Evolutionary conservation across 2,797 vertebrate genomes (phyloP).

Genomic region (Bucorvus abyssinicus): DNA sequence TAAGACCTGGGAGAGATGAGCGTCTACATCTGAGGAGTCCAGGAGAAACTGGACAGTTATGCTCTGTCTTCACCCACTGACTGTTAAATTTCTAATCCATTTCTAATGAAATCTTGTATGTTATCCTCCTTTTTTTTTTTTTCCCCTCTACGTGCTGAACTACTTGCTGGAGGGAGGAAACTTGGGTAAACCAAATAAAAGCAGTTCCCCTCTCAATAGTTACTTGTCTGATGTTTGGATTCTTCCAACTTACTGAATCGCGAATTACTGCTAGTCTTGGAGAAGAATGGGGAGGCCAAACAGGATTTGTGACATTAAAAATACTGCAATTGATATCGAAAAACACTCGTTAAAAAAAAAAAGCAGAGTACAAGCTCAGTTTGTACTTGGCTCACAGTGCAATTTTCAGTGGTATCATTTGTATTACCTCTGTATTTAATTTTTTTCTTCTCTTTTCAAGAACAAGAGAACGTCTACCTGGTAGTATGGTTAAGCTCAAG

Average conservation of each 20-base stretch:
- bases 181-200: background rate
- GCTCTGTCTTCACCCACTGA: accelerated
- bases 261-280: background rate
- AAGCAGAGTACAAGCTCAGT: background rate
- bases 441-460: background rate
- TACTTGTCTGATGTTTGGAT: background rate
- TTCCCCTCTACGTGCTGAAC: background rate
- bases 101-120: accelerated
- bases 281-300: background rate
- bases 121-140: background rate
- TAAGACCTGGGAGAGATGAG: background rate
- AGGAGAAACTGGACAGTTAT: accelerated
- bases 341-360: background rate
- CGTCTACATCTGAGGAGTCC: accelerated
- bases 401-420: background rate
- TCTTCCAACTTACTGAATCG: background rate
- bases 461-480: background rate
- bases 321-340: background rate
- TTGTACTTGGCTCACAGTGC: background rate
- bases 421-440: background rate
- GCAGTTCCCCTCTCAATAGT: accelerated
- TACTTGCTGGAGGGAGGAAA: background rate
- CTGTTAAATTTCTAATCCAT: background rate
- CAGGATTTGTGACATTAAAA: background rate
- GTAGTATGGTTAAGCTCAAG: background rate